Base-by-base conservation (phyloP, 1,140 invertebrate genomes). In the Rhynchophorus ferrugineus region DNA sequence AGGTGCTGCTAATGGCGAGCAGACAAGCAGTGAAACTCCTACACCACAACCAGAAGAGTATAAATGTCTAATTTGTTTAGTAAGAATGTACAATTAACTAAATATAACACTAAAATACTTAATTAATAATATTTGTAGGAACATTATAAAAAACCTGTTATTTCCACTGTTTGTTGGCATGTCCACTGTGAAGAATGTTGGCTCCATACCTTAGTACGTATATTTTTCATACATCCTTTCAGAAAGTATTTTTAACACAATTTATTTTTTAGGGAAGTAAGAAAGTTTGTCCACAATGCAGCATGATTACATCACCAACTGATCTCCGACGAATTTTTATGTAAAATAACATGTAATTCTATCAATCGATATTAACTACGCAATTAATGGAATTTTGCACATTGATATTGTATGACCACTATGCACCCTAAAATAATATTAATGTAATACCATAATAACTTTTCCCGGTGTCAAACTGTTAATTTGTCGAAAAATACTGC, bases 111-210 rank as follows among this genome's bases (percentile, higher is more conserved):
- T 35, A 2, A 52, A 22, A 19, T 9, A 19, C 5, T 3, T 20
- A 9, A 52, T 44, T 54, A n/a, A 38, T 44, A 35, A 56, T 53
- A 62, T 44, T 65, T 65, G 49, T 46, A 69, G 68, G 67, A 69
- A 55, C 66, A 69, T 49, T 88, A 85, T 63, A 81, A 79, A 56
- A 83, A 82, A 61, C 85, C 86, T 35, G 78, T 89, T 33, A 84
- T 85, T 21, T 88, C 85, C 0, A 81, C 86, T 18, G 82, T 81
- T 56, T 89, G 86, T 67, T 89, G 86, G 86, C 86, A 89, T 69
- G 85, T 89, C 5, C 84, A 89, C 61, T 89, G 85, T 63, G 84
- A 89, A 69, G 78, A 84, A 60, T 89, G 87, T 62, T 89, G 87
- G 87, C 70, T 88, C 17, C 80, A 82, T 63, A 84, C 84, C 54